Base-by-base conservation (phyloP, 2,888 invertebrate species). In the Tyria jacobaeae region DNA sequence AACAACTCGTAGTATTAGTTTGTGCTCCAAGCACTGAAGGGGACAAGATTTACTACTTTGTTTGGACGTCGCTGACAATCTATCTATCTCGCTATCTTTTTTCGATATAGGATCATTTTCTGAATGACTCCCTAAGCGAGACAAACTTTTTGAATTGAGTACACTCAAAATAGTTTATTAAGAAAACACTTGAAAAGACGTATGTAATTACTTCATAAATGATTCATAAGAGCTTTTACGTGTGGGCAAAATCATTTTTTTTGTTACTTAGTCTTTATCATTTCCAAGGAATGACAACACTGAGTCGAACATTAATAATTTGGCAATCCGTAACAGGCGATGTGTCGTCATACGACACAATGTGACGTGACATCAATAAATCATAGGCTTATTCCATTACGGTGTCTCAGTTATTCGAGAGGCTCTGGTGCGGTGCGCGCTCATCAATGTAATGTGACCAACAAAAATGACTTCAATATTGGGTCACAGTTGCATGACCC, bases 361-460 rank as follows among this genome's bases (percentile, higher is more conserved):
- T 50, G 35, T 7, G n/a, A 55, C 49, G 34, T 14, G 25, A n/a
- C 54, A 47, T 12, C 69, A 59, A 73, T 75, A 60, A 75, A 73
- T 75, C 73, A 75, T 58, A 66, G 57, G 62, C 70, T 64, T 74
- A 71, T 74, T 70, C 64, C 62, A 71, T 71, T 54, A 66, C 54
- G 41, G 31, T 63, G 49, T 71, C 64, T 64, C 62, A 75, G 64
- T 21, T 64, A 65, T 64, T 50, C 57, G 57, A 64, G 62, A 50
- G 49, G 68, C 59, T 65, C 50, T 31, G 37, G 24, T 15, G 47
- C 51, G 60, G 57, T 65, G 53, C 64, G 60, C 56, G 65, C 70
- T 70, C 76, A 65, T 73, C 66, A 64, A 71, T 66, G 66, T 59
- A 65, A 60, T 31, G 62, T 60, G 67, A 60, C 62, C 57, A 73